Evolutionary conservation across 2,113 vertebrate species (phyloP).

Genomic region (Stictonetta naevosa): DNA sequence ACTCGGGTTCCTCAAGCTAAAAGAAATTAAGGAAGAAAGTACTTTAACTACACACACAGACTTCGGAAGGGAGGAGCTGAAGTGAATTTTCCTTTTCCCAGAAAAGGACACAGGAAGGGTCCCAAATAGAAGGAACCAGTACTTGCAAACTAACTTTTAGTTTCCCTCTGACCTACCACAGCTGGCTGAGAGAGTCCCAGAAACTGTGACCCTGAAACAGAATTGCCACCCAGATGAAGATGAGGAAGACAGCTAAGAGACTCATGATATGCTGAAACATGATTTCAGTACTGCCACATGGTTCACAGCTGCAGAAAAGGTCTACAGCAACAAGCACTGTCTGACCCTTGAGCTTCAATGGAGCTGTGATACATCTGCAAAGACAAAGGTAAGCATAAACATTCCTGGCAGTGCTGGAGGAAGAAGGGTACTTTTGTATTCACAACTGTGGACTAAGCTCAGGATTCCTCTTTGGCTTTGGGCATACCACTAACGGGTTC

Average conservation of each 20-base stretch:
- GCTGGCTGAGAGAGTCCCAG: constrained; percentile 72
- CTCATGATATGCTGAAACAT: constrained; percentile 71
- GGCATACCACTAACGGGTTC: background rate
- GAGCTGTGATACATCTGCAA: constrained; percentile 68
- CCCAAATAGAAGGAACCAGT: background rate
- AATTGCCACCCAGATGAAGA: constrained; percentile 72
- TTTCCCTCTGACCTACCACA: constrained; percentile 62
- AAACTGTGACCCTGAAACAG: constrained; percentile 73
- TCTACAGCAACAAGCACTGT: constrained; percentile 73
- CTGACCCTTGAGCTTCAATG: constrained; percentile 70
- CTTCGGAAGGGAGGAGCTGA: background rate
- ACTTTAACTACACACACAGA: background rate
- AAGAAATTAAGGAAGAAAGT: background rate
- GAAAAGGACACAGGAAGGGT: background rate
- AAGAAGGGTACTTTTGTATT: background rate
- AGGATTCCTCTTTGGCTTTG: background rate
- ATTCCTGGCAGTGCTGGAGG: background rate
- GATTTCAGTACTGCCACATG: constrained; percentile 67
- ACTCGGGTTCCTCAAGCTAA: background rate
- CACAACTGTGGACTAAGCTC: background rate
- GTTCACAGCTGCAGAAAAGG: constrained; percentile 61
- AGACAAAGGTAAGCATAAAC: constrained; percentile 63
- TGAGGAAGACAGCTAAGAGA: constrained; percentile 45
- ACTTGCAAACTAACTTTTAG: constrained; percentile 23
- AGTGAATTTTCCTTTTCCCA: background rate